Conservation (phyloP, 2,888 invertebrate genomes). For the Scrobipalpa atriplicella region DNA sequence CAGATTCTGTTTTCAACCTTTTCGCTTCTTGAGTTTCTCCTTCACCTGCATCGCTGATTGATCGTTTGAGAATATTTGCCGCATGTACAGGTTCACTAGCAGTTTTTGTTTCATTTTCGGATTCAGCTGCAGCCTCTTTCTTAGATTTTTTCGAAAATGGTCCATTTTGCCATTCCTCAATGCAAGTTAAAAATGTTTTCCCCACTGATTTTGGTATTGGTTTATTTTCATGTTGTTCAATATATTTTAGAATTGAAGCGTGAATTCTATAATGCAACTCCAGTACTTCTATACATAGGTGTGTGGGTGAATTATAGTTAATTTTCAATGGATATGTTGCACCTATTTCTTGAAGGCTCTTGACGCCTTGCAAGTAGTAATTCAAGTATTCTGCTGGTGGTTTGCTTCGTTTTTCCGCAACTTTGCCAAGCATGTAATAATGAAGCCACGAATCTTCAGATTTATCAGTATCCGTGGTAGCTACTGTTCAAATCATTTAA, state of each 20-base stretch:
- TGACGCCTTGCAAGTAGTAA: slow-evolving; percentile 91
- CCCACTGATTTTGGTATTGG: slow-evolving; percentile 83
- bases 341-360: slow-evolving; percentile 89
- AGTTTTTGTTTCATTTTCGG: slow-evolving; percentile 52
- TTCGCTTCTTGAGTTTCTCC: slow-evolving; percentile 71
- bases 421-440: slow-evolving; percentile 98
- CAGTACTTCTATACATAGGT: slow-evolving; percentile 93
- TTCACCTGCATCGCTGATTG: slow-evolving; percentile 74
- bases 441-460: slow-evolving; percentile 95
- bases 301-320: slow-evolving; percentile 91
- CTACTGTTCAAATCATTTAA: slow-evolving; percentile 83
- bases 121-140: slow-evolving; percentile 54
- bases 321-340: slow-evolving; percentile 94
- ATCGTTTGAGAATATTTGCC: slow-evolving; percentile 75
- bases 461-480: slow-evolving; percentile 76
- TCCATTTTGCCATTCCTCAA: slow-evolving; percentile 75
- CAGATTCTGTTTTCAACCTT: slow-evolving; percentile 66
- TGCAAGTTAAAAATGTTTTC: slow-evolving; percentile 82
- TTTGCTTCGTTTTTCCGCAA: slow-evolving; percentile 92
- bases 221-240: slow-evolving; percentile 90
- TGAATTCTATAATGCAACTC: slow-evolving; percentile 94
- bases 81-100: slow-evolving; percentile 63
- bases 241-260: slow-evolving; percentile 93
- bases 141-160: slow-evolving; percentile 67
- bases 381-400: slow-evolving; percentile 88